Conservation (phyloP, 2,888 invertebrate genomes). For the Villa cingulata region DNA sequence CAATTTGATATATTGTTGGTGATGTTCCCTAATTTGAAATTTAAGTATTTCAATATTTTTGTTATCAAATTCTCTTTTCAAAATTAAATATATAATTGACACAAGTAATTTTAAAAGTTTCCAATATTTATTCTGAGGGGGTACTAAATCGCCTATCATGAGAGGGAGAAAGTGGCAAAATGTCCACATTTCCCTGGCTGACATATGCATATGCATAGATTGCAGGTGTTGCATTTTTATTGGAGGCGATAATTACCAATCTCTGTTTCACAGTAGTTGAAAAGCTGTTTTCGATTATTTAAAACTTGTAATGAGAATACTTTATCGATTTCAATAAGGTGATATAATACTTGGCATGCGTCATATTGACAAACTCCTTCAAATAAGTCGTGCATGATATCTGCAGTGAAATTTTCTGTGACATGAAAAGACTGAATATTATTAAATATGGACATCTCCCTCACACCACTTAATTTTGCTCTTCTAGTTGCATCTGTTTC, state of each 20-base stretch:
- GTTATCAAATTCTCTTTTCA: not conserved
- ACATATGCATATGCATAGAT: no score
- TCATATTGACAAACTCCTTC: slow-evolving; percentile 13
- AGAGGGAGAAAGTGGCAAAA: slow-evolving; percentile 10
- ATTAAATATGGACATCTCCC: slow-evolving; percentile 5
- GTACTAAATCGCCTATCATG: slow-evolving; percentile 9
- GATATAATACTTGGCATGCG: slow-evolving; percentile 9
- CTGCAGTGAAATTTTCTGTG: slow-evolving; percentile 8
- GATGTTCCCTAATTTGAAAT: slow-evolving; percentile 2
- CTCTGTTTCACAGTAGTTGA: slow-evolving; percentile 6
- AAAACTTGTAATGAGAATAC: slow-evolving; percentile 2
- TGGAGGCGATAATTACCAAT: slow-evolving; percentile 2
- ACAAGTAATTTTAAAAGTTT: not conserved
- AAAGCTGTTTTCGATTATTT: not conserved
- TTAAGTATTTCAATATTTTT: not conserved
- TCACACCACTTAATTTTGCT: slow-evolving; percentile 10
- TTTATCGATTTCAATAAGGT: slow-evolving; percentile 9
- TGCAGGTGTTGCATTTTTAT: not conserved
- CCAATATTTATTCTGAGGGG: slow-evolving; percentile 1
- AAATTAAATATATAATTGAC: slow-evolving; percentile 1
- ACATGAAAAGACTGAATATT: slow-evolving; percentile 12
- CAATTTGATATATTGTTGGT: slow-evolving; percentile 3
- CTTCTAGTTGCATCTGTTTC: slow-evolving; percentile 2
- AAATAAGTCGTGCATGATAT: slow-evolving; percentile 9
- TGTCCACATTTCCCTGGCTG: slow-evolving; percentile 10